Base-by-base conservation (phyloP, 2,113 vertebrate species). In the Cephalopholis sonnerati region DNA sequence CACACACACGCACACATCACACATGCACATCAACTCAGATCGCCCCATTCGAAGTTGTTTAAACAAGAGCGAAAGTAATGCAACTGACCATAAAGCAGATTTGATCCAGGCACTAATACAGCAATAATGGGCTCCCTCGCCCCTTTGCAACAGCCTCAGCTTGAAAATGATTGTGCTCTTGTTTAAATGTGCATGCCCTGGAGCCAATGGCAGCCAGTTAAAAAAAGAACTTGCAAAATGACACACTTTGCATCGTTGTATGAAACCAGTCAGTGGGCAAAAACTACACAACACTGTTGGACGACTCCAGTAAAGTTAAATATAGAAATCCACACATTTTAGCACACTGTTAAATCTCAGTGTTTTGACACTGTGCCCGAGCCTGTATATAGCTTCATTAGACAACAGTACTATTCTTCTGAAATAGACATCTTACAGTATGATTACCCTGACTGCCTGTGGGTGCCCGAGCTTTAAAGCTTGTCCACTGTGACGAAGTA, bases 61-160 rank as follows among this genome's bases (percentile, higher is more conserved):
- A 64, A 39, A 75, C 72, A 64, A 53, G 57, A 17, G 22, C 12
- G 4, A 53, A 39, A 17, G 44, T 8, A 25, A 63, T 63, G 16
- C 59, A 63, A 24, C 18, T 51, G 58, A 36, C 58, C 58, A 20
- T 32, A 4, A 74, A 58, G 36, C 54, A 72, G n/a, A 57, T 74
- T 51, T 62, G 44, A 71, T 62, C 44, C 46, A 17, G 41, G 27
- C 25, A 64, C 48, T 53, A 54, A 54, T 22, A 64, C 29, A 75
- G 32, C 22, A 3, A 22, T 63, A 13, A 54, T 15, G 10, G 72
- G 58, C 44, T 63, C 27, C 18, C 22, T 71, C 68, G 25, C 1
- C 67, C 8, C 29, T 73, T 9, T 50, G 25, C 71, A 61, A 62
- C 12, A 5, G 13, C 55, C 53, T 71, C 9, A 0, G 24, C 20